Conservation (phyloP, 1,140 invertebrate species). For the Lucilia cuprina region DNA sequence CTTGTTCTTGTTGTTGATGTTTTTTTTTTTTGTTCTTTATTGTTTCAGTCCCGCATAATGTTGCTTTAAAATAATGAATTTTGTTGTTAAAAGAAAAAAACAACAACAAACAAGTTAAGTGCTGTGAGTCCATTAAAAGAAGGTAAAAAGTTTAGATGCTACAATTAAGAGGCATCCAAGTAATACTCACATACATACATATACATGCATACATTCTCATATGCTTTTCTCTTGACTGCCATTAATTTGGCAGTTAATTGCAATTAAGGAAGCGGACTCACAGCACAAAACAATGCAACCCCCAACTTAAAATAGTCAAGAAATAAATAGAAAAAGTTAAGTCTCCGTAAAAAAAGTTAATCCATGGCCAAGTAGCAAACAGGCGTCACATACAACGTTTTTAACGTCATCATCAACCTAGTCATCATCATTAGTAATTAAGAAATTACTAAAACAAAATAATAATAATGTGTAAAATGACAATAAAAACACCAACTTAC, state of each 20-base stretch:
- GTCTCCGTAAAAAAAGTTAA: constrained; percentile 19
- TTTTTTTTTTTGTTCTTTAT: not conserved
- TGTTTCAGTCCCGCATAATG: not conserved
- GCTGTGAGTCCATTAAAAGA: constrained; percentile 16
- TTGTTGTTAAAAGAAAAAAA: not conserved
- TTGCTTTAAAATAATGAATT: not conserved
- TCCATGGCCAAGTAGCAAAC: constrained; percentile 26
- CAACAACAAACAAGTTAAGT: not conserved
- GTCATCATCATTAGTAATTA: constrained; percentile 37
- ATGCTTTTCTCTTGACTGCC: constrained; percentile 2
- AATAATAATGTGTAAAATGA: constrained; percentile 24
- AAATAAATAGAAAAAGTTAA: not conserved
- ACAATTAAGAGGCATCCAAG: not conserved
- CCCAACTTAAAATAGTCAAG: not conserved
- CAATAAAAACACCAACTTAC: constrained; percentile 2
- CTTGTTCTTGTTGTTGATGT: not conserved
- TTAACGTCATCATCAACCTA: not conserved
- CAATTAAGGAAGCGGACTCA: constrained; percentile 30
- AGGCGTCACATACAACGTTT: not conserved
- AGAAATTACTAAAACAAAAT: constrained; percentile 38
- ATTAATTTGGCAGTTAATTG: constrained; percentile 37
- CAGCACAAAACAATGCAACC: not conserved
- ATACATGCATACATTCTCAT: not conserved
- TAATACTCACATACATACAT: not conserved
- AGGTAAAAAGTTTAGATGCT: not conserved